Conservation (phyloP, 2,113 vertebrate species). For the Xiphophorus maculatus region DNA sequence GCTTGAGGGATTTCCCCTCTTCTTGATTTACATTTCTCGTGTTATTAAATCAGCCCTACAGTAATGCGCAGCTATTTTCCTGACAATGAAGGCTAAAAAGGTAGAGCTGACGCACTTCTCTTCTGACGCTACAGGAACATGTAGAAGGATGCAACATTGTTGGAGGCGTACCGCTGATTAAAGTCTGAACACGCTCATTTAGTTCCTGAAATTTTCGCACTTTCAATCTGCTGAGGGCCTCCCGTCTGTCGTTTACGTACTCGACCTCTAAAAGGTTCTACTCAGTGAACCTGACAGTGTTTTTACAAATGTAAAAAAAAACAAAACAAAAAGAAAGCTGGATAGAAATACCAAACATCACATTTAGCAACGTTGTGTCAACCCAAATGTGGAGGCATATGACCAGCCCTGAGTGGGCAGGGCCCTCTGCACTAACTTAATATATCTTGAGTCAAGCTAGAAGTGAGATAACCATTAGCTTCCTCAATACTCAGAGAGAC, state of each 20-base stretch:
- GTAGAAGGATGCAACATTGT: too few relatives aligned
- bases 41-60: not conserved
- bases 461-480: slow-evolving; percentile 27
- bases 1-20: not conserved
- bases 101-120: not conserved
- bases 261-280: not conserved
- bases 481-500: slow-evolving; percentile 12
- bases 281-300: not conserved
- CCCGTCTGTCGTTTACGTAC: not conserved
- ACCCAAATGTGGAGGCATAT: slow-evolving; percentile 55
- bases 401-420: slow-evolving; percentile 61
- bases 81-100: not conserved
- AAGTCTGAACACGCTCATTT: not conserved
- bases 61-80: not conserved
- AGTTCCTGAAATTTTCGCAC: not conserved
- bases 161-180: not conserved
- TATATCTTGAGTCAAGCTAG: slow-evolving; percentile 55
- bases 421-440: slow-evolving; percentile 60
- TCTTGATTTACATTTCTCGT: not conserved
- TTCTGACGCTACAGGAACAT: not conserved
- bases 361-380: slow-evolving; percentile 30
- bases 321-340: too few relatives aligned
- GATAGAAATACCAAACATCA: not conserved
- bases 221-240: not conserved
- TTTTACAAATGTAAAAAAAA: not conserved